Base-by-base conservation (phyloP, 2,113 vertebrate genomes). In the Pelobates fuscus region DNA sequence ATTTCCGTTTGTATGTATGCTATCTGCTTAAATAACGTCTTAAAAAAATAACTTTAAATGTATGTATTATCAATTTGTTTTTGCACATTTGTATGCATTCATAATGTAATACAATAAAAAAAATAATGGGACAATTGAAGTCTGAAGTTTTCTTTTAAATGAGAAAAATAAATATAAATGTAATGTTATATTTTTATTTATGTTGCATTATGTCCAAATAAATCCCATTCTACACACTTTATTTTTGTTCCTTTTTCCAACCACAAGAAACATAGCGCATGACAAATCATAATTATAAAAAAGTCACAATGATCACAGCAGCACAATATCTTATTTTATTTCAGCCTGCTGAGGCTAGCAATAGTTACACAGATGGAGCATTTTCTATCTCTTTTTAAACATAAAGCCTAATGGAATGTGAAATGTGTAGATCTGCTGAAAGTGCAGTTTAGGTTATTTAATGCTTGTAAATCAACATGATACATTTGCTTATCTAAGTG, bases 341-440 rank as follows among this genome's bases (percentile, higher is more conserved):
- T 59, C 27, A 49, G 64, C 73, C 37, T 77, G 73, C 73, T 77
- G 73, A 77, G 72, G 73, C 55, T 52, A 75, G 73, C 73, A 77
- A 60, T 68, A 68, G 64, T 67, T 77, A 68, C 43, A 43, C 65
- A 77, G 73, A 77, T 77, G 65, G 73, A 77, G 59, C 73, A 77
- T 60, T 61, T 76, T 77, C 63, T 59, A 75, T 75, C 73, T 77
- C 64, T 30, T 59, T 77, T 77, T 77, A 68, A 67, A 77, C 65
- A 77, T 77, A 77, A 77, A 77, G 64, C 55, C 64, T 77, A 77
- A 77, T 77, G 73, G 73, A 68, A 77, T 77, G 73, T 77, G 64
- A 77, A 77, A 77, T 77, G 73, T 77, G 41, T 41, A 61, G 57
- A 61, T 61, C 55, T 77, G 73, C 73, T 68, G 65, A 77, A 77